These are phyloP conservation scores for Coregonus ussuriensis DNA, from an alignment of 2,797 vertebrate species.

Conservation along the genomic window DNA sequence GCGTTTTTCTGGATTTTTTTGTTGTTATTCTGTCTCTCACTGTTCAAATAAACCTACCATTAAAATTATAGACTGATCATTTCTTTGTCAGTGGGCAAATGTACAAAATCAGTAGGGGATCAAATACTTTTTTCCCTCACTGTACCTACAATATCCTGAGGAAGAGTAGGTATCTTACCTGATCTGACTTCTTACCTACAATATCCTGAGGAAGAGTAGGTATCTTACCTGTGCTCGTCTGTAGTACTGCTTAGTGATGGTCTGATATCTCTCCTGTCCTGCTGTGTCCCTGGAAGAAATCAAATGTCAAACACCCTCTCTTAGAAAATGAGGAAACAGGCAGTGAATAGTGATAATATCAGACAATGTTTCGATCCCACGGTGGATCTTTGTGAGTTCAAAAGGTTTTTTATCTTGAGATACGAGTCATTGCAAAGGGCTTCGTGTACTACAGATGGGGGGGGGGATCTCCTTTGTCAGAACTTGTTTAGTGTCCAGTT, in stretches of 20 bases:
- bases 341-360: no score
- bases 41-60: no score
- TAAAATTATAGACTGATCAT: no score
- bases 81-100: no score
- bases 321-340: neutral
- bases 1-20: no score
- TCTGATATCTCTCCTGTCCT: conserved; percentile 95
- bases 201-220: neutral
- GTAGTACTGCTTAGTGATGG: conserved; percentile 98
- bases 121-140: no score
- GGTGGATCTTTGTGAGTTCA: neutral
- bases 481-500: neutral
- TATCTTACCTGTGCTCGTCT: conserved; percentile 87
- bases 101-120: no score
- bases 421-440: no score
- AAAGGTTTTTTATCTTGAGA: neutral
- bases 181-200: neutral
- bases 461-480: neutral
- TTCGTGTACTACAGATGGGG: neutral
- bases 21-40: no score
- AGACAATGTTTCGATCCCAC: neutral
- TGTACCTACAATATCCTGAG: no score
- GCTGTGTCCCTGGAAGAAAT: conserved; percentile 87
- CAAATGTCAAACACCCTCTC: neutral
- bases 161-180: neutral